phyloP scores from a whole-genome alignment of 2,113 vertebrate species.

The Nothoprocta pentlandii region DNA sequence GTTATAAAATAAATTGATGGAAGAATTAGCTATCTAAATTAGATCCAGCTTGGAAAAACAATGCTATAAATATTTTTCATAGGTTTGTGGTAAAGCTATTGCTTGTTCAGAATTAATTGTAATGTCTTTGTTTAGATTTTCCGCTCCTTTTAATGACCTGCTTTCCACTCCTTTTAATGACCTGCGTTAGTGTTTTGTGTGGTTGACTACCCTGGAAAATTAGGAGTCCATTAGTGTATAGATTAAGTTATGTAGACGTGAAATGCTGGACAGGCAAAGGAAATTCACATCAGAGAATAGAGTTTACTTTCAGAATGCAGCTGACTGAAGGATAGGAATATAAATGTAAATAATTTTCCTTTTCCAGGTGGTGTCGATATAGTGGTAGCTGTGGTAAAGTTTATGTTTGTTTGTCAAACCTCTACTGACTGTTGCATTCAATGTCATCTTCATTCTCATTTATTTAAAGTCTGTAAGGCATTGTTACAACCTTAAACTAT shows the following conservation, averaged over 20 bases:
- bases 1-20: background rate
- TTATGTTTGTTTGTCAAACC: background rate
- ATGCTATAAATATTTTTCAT: constrained; percentile 13
- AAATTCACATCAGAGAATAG: constrained; percentile 20
- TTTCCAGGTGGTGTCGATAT: background rate
- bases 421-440: background rate
- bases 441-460: background rate
- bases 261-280: constrained; percentile 6
- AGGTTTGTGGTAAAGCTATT: background rate
- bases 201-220: constrained; percentile 68
- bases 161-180: constrained; percentile 42
- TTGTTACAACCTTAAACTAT: background rate
- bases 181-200: constrained; percentile 26
- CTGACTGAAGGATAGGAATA: background rate
- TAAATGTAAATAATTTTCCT: background rate
- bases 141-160: constrained; percentile 46
- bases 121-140: constrained; percentile 64
- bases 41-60: background rate
- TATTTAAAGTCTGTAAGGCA: background rate
- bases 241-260: constrained; percentile 51
- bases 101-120: constrained; percentile 43
- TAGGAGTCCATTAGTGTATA: constrained; percentile 38
- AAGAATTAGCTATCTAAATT: constrained; percentile 33
- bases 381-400: background rate
- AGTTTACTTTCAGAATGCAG: constrained; percentile 13